Base-by-base conservation (phyloP, 2,797 vertebrate genomes). In the Scyliorhinus canicula region DNA sequence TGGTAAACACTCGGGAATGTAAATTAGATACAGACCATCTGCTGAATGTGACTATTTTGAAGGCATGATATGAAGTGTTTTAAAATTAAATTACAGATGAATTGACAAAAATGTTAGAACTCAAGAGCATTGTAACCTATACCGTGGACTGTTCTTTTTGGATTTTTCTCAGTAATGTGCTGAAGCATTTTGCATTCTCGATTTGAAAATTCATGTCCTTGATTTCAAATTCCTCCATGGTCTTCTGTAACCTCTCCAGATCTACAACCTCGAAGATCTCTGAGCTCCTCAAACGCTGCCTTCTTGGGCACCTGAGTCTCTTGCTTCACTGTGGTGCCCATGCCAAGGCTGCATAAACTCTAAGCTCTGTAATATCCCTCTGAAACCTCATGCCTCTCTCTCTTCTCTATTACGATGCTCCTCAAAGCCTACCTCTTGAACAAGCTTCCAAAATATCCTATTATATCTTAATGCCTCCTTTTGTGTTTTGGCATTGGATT, bases 11-110 rank as follows among this genome's bases (percentile, higher is more conserved):
- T 93, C 52, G 65, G 50, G 50, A 93, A 93, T 71, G 93, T 93
- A 93, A 50, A 71, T 67, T 69, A 71, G 69, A 35, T 93, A 28
- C n/a, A n/a, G n/a, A n/a, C n/a, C n/a, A n/a, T 50, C 93, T 52
- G 47, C 93, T 93, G 65, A 31, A 69, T 71, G 52, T 93, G 65
- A 31, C 93, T 67, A 52, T 67, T 93, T 71, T 71, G 60, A 93
- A 71, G 44, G 44, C 65, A 93, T 16, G 26, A 24, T 31, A 57
- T 50, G 52, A 31, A 35, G 50, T 52, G 86, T 44, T 93, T 71
- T 69, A 93, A 93, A 11, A 93, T 65, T 44, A 65, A 35, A 4
- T 93, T 28, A 50, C 24, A 11, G 35, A 11, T 65, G 47, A 71
- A 19, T 8, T 93, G 65, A 16, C 65, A 74, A 93, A 65, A 57